Percentiles rank a stretch among this genome's conserved stretches.
Evolutionary conservation across 2,113 vertebrate species (phyloP).

Genomic region (Psephotus haematonotus): DNA sequence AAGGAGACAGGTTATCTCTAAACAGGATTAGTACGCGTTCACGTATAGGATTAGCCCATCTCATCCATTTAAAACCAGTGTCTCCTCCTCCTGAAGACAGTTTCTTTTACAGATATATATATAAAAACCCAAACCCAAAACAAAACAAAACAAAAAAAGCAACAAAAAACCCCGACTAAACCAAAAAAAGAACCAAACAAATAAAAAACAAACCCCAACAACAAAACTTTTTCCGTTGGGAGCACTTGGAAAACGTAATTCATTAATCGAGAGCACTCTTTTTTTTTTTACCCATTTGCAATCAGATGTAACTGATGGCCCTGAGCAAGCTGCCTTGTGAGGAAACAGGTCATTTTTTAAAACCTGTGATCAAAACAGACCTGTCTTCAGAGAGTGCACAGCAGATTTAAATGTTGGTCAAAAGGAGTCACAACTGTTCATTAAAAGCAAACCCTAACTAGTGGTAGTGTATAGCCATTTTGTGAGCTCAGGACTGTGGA

Average conservation of each 20-base stretch:
- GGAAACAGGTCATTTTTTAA: conserved; percentile 46
- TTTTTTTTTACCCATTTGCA: neutral
- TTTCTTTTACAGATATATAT: neutral
- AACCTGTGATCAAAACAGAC: conserved; percentile 66
- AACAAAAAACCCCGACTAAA: neutral
- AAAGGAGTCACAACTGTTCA: conserved; percentile 78
- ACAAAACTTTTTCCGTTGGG: neutral
- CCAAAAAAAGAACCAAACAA: neutral
- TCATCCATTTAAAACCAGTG: conserved; percentile 48
- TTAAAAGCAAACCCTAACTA: conserved; percentile 76
- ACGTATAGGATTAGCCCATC: conserved; percentile 67
- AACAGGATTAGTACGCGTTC: conserved; percentile 67
- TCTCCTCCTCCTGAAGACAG: neutral
- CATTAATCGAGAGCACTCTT: neutral
- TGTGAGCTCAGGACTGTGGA: conserved; percentile 79
- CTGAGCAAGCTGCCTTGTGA: conserved; percentile 17
- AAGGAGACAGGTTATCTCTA: conserved; percentile 61
- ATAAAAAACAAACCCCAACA: neutral
- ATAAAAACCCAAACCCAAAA: neutral
- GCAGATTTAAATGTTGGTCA: conserved; percentile 75
- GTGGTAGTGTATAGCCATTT: conserved; percentile 81
- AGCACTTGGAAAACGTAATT: neutral
- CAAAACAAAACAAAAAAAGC: neutral
- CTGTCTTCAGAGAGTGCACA: conserved; percentile 58
- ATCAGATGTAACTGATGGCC: conserved; percentile 7